Conservation (phyloP, 1,140 invertebrate species). For the Phymorhynchus buccinoides region DNA sequence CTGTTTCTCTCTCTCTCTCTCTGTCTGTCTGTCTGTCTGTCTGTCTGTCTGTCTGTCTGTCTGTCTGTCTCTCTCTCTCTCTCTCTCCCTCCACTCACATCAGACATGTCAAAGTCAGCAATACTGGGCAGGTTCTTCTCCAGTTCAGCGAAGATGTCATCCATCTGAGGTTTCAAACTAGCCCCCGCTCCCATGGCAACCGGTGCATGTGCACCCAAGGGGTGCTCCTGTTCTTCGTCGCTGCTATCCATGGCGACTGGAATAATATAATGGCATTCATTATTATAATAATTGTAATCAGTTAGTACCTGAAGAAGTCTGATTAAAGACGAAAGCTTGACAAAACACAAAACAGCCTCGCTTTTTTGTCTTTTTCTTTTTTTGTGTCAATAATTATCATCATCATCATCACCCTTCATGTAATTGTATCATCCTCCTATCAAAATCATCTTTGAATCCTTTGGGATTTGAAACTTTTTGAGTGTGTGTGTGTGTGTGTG, state of each 20-base stretch:
- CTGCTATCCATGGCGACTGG: slow-evolving; percentile 26
- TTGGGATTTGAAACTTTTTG: not conserved
- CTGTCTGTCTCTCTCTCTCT: too few species aligned
- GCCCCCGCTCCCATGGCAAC: slow-evolving; percentile 33
- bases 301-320: not conserved
- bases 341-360: not conserved
- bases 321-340: not conserved
- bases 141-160: slow-evolving; percentile 68
- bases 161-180: slow-evolving; percentile 62
- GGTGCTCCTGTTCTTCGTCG: slow-evolving; percentile 1
- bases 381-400: not conserved
- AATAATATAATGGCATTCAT: not conserved
- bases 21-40: too few species aligned
- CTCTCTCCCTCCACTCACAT: slow-evolving; percentile 58
- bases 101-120: slow-evolving; percentile 67
- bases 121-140: slow-evolving; percentile 64
- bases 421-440: too few species aligned
- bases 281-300: not conserved
- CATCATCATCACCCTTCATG: too few species aligned
- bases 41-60: too few species aligned
- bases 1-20: too few species aligned
- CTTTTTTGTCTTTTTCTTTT: not conserved
- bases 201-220: not conserved
- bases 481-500: not conserved
- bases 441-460: too few species aligned